Conservation (phyloP, 2,888 invertebrate genomes). For the Tubiluchus corallicola region DNA sequence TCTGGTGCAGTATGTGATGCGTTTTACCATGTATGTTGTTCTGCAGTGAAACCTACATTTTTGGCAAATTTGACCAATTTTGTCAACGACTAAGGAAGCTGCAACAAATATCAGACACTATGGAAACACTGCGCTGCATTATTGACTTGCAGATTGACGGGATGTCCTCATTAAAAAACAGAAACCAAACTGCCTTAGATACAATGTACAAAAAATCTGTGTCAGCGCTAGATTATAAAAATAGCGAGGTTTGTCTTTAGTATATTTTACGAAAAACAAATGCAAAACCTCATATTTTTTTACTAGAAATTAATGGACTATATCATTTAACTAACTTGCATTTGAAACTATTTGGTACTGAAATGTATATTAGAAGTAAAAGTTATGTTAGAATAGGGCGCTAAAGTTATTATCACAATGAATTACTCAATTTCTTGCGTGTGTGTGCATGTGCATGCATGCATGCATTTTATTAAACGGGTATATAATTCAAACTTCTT, state of each 20-base stretch:
- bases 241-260: not conserved
- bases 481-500: not conserved
- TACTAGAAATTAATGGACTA: too few relatives aligned
- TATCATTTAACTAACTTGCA: too few relatives aligned
- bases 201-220: not conserved
- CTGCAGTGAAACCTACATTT: conserved; percentile 1
- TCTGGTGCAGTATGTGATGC: too few relatives aligned
- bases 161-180: not conserved
- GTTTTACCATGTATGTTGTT: too few relatives aligned
- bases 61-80: not conserved
- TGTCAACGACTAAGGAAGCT: not conserved
- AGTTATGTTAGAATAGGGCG: too few relatives aligned
- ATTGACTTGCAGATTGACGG: not conserved
- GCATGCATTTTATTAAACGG: not conserved
- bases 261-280: too few relatives aligned
- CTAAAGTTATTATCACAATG: too few relatives aligned
- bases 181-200: not conserved
- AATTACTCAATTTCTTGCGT: too few relatives aligned
- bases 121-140: not conserved
- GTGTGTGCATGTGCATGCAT: too few relatives aligned
- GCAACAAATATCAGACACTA: not conserved
- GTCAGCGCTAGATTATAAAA: not conserved
- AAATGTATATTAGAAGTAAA: too few relatives aligned
- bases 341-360: too few relatives aligned
- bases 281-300: too few relatives aligned